phyloP scores from a whole-genome alignment of 1,140 invertebrate genomes.

The Euwallacea fornicatus region DNA sequence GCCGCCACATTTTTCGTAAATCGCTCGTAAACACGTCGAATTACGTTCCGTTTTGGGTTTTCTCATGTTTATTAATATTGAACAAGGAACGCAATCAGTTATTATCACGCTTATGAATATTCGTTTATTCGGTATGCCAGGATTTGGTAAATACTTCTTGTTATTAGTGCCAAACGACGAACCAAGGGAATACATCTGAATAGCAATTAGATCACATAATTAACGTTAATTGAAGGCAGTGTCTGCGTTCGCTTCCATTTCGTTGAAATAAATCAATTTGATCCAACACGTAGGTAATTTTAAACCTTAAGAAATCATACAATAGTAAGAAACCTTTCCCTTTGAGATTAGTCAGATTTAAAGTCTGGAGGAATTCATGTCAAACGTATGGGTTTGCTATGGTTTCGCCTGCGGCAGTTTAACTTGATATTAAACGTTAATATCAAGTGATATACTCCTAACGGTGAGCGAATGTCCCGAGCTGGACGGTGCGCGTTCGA shows the following conservation, averaged over 20 bases:
- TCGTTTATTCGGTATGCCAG: no score
- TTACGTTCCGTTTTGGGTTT: no score
- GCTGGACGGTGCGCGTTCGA: neutral
- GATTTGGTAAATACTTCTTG: no score
- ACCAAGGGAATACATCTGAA: no score
- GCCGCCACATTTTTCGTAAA: no score
- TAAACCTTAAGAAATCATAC: constrained; percentile 37
- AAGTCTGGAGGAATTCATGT: constrained; percentile 35
- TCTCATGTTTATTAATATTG: no score
- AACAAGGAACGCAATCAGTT: no score
- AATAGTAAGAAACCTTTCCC: constrained; percentile 40
- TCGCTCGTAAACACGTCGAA: no score
- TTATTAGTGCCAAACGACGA: no score
- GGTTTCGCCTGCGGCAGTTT: constrained; percentile 18
- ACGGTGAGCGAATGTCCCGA: neutral
- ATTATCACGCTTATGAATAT: no score
- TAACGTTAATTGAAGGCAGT: no score
- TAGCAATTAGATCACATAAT: no score
- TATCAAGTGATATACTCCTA: neutral
- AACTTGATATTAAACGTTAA: constrained; percentile 16
- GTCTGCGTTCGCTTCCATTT: neutral
- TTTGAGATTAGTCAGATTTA: constrained; percentile 28
- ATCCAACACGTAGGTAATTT: constrained; percentile 28
- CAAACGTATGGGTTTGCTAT: constrained; percentile 30
- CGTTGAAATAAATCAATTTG: constrained; percentile 19